A percentile compares a stretch with the other conserved stretches of the same genome.
phyloP scores from a whole-genome alignment of 2,888 invertebrate species.

The Drosophila leonis region DNA sequence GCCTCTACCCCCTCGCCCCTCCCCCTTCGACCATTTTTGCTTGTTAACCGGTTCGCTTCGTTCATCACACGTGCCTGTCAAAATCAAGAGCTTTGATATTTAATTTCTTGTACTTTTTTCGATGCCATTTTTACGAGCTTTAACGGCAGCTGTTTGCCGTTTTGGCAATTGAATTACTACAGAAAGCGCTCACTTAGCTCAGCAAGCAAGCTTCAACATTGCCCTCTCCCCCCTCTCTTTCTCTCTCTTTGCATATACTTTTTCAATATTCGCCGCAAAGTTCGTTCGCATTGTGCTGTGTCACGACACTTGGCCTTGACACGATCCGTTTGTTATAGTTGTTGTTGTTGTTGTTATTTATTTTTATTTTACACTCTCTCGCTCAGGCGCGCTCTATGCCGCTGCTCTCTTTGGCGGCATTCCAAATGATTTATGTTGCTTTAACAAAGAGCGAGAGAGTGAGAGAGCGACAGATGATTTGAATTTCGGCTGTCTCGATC shows the following conservation, averaged over 20 bases:
- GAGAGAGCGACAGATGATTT: conserved; percentile 27
- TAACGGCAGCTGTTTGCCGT: conserved; percentile 16
- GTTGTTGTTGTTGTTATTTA: background rate
- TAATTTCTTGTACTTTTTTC: background rate
- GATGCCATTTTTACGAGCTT: background rate
- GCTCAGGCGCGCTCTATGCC: background rate
- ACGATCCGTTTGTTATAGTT: conserved; percentile 37
- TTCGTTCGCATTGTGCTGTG: conserved; percentile 25
- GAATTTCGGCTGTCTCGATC: conserved; percentile 25
- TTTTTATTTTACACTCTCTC: background rate
- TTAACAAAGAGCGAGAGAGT: background rate
- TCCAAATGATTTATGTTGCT: conserved; percentile 44
- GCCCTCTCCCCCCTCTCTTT: background rate
- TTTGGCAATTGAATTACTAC: background rate
- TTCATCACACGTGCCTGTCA: conserved; percentile 18
- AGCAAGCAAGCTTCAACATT: background rate
- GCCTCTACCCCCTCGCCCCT: background rate
- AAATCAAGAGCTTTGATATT: conserved; percentile 9
- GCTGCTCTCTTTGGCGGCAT: conserved; percentile 33
- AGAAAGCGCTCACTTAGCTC: background rate
- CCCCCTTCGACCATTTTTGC: background rate
- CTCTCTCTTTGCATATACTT: background rate
- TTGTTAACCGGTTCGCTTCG: conserved; percentile 35
- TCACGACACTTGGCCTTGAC: conserved; percentile 52
- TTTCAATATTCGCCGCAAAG: conserved; percentile 15